phyloP scores from a whole-genome alignment of 2,888 invertebrate genomes.

The Eutolmus rufibarbis region DNA sequence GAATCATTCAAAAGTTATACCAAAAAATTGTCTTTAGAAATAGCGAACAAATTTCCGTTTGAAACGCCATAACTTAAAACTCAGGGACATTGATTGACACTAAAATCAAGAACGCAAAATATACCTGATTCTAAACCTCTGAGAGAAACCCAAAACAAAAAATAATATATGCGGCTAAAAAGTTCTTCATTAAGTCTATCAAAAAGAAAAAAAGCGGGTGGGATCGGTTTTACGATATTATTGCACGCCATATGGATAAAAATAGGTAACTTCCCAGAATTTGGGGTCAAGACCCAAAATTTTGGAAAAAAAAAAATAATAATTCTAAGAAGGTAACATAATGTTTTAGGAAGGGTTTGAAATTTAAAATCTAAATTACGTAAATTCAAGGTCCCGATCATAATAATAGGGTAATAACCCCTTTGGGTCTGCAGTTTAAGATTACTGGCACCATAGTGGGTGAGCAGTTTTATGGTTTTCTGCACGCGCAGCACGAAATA shows the following conservation, averaged over 20 bases:
- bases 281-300: not conserved
- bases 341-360: not conserved
- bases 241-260: not conserved
- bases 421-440: not conserved
- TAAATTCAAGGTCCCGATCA: not conserved
- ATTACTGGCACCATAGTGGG: not conserved
- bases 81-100: not conserved
- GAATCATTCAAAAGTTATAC: not conserved
- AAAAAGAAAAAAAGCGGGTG: not conserved
- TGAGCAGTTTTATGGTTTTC: not conserved
- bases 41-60: not conserved
- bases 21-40: not conserved
- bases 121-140: not conserved
- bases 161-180: not conserved
- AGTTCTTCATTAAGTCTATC: not conserved
- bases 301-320: not conserved
- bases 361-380: not conserved
- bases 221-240: not conserved
- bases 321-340: slow-evolving; percentile 7
- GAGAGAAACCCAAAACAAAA: not conserved
- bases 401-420: not conserved
- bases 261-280: not conserved
- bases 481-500: not conserved
- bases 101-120: not conserved
- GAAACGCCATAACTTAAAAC: not conserved